phyloP scores from a whole-genome alignment of 2,888 invertebrate species.

The Apantesis nais region DNA sequence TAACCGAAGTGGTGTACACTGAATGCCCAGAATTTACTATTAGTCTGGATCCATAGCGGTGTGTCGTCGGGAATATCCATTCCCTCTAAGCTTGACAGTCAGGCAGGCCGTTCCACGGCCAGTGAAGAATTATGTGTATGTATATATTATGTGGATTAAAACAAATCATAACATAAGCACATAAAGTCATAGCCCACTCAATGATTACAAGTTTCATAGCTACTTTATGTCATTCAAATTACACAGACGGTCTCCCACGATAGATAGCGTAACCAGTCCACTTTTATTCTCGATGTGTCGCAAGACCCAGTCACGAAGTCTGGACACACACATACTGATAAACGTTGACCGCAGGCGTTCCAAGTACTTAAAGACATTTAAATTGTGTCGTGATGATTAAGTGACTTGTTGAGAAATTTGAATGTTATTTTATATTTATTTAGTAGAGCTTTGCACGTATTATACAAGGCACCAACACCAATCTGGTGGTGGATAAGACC shows the following conservation, averaged over 20 bases:
- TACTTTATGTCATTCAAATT: constrained; percentile 32
- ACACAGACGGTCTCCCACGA: constrained; percentile 41
- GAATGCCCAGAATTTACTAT: constrained; percentile 78
- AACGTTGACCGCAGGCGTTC: constrained; percentile 26
- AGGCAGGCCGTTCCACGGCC: constrained; percentile 64
- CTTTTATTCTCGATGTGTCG: constrained; percentile 45
- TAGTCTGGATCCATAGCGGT: constrained; percentile 61
- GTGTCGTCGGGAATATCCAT: constrained; percentile 85
- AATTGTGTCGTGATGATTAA: constrained; percentile 12
- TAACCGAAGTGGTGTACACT: constrained; percentile 89
- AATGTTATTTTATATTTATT: background rate
- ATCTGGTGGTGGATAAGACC: background rate
- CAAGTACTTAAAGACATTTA: background rate
- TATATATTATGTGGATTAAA: constrained; percentile 4
- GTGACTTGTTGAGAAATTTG: constrained; percentile 22
- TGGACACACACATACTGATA: constrained; percentile 17
- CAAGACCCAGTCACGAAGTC: constrained; percentile 42
- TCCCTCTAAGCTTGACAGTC: constrained; percentile 83
- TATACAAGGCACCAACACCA: background rate
- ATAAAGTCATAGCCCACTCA: constrained; percentile 26
- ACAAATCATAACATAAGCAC: background rate
- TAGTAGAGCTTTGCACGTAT: background rate
- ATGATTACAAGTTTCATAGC: constrained; percentile 31
- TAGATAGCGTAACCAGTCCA: constrained; percentile 27
- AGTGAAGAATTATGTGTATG: constrained; percentile 58